Percentiles rank a stretch among this genome's conserved stretches.
phyloP scores from a whole-genome alignment of 2,888 invertebrate species.

The Lypha dubia region DNA sequence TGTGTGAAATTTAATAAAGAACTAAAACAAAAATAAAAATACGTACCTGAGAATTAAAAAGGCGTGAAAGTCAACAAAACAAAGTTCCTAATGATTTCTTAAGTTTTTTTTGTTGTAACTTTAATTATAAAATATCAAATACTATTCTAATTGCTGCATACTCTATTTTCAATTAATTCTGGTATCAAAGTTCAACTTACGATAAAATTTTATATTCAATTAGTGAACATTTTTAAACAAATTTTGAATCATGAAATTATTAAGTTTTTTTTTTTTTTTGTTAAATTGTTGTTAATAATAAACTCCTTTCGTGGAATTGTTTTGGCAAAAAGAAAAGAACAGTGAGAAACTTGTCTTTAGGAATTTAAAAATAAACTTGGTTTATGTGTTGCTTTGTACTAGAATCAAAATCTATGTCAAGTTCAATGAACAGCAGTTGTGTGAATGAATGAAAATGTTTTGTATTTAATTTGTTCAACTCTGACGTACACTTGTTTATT shows the following conservation, averaged over 20 bases:
- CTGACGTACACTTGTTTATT: constrained; percentile 52
- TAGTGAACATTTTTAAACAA: no score
- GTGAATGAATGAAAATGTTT: constrained; percentile 40
- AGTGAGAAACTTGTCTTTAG: neutral
- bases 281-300: no score
- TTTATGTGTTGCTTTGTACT: constrained; percentile 1
- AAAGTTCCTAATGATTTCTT: neutral
- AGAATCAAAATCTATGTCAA: constrained; percentile 63
- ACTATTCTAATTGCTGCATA: no score
- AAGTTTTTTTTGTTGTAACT: neutral
- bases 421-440: constrained; percentile 67
- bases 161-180: no score
- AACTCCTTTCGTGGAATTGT: neutral
- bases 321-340: neutral
- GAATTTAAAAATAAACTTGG: constrained; percentile 3
- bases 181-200: no score
- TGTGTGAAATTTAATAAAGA: neutral
- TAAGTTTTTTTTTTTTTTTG: no score
- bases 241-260: no score
- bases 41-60: neutral
- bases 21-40: neutral
- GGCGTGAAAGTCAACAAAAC: neutral
- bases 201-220: no score
- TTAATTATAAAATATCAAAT: constrained; percentile 6
- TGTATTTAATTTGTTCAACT: constrained; percentile 29